phyloP scores from a whole-genome alignment of 2,113 vertebrate genomes.

The Panthera tigris region DNA sequence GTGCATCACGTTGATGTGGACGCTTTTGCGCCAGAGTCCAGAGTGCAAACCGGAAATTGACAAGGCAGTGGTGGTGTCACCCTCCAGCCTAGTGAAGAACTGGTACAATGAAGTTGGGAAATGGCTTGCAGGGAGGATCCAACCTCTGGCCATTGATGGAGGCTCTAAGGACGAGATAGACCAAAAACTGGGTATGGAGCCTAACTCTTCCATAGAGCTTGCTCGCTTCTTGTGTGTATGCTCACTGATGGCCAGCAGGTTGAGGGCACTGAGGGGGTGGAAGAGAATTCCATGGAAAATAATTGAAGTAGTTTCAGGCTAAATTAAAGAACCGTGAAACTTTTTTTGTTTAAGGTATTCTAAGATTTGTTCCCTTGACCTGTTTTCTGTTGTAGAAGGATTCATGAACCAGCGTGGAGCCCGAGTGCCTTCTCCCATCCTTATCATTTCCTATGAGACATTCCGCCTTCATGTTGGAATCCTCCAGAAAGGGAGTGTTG shows the following conservation, averaged over 20 bases:
- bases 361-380: slow-evolving; percentile 11
- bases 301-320: neutral
- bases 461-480: slow-evolving; percentile 93
- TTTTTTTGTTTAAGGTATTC: neutral
- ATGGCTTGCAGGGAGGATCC: slow-evolving; percentile 94
- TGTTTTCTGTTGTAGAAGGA: slow-evolving; percentile 82
- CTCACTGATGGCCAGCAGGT: neutral
- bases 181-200: slow-evolving; percentile 88
- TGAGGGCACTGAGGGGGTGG: neutral
- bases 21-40: slow-evolving; percentile 94
- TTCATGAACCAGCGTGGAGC: slow-evolving; percentile 94
- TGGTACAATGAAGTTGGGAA: slow-evolving; percentile 98
- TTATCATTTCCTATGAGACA: slow-evolving; percentile 98
- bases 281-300: slow-evolving; percentile 1
- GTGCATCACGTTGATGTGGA: slow-evolving; percentile 97
- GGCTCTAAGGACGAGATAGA: slow-evolving; percentile 96
- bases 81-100: slow-evolving; percentile 97
- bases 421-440: slow-evolving; percentile 92
- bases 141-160: slow-evolving; percentile 95
- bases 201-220: neutral
- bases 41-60: slow-evolving; percentile 95
- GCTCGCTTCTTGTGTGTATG: neutral
- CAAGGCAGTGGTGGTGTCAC: slow-evolving; percentile 96
- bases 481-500: slow-evolving; percentile 93
- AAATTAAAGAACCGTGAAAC: slow-evolving; percentile 13